Base-by-base conservation (phyloP, 2,888 invertebrate genomes). In the Eupithecia tripunctaria region DNA sequence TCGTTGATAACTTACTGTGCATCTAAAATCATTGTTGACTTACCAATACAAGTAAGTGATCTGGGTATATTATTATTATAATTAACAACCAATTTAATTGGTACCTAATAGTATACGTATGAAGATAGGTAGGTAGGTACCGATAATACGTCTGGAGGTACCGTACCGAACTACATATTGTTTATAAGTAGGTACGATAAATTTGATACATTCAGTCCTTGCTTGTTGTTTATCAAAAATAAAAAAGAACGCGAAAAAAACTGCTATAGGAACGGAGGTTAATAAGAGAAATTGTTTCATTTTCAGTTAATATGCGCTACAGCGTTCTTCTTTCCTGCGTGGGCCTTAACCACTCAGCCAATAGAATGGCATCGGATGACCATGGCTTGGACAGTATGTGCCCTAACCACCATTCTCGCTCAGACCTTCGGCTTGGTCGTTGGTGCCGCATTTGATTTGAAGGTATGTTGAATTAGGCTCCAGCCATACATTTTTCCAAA, bases 291-390 rank as follows among this genome's bases (percentile, higher is more conserved):
- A 56, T 25, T 56, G 56, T 56, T 25, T 21, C 21, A 56, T 56
- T 56, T 51, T 74, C 91, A 96, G 97, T 89, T 98, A 67, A 82
- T 97, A 41, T 97, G 97, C 82, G 97, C 97, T 0, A 95, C 97
- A 1, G 86, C 96, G 10, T 97, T 98, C 83, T 90, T 97, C 29
- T 87, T 95, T 43, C 96, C 97, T 32, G 96, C 97, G 0, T 98
- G 98, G 92, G 97, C 95, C 88, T 94, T 98, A 95, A 97, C 98
- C 0, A 96, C 96, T 0, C 98, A 98, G 83, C 97, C 97, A 0
- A 81, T 95, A 76, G 97, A 97, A 32, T 81, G 88, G 3, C 82
- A 93, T 68, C 92, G 97, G 43, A 95, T 97, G 82, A 89, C 95
- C 2, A 91, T 96, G 86, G 96, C 96, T 59, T 96, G 97, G 95